Base-by-base conservation (phyloP, 2,113 vertebrate genomes). In the Platysternon megacephalum region DNA sequence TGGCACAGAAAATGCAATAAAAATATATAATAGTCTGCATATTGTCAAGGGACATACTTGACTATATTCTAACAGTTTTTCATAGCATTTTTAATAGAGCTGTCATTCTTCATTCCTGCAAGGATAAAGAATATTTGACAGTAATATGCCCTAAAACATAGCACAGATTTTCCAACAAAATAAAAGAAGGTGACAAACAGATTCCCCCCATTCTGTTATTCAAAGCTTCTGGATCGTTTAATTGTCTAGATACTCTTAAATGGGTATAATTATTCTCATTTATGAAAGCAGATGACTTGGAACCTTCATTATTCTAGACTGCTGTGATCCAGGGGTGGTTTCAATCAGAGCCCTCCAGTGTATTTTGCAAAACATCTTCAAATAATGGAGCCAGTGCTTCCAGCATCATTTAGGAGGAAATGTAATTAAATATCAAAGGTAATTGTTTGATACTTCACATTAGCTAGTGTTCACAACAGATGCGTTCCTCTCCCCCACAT, bases 201-300 rank as follows among this genome's bases (percentile, higher is more conserved):
- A 24, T 87, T 95, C 53, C 85, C 74, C 82, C 83, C 82, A 89
- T 86, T 56, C 83, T 88, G 24, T 81, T 94, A 78, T 88, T 91
- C 94, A 96, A 95, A 92, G 90, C 16, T 94, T 96, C 78, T 52
- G 92, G 92, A 55, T 82, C 76, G 83, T 39, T n/a, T 39, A 78
- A 46, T 24, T 8, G 2, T 82, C 91, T 61, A 85, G 86, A 92
- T 95, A 79, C 84, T 97, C 81, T 95, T 93, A 91, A 91, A 94
- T 92, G 92, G 87, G 95, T 97, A 95, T 88, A 88, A 97, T 89
- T 68, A 44, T 97, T 94, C 68, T 92, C 86, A 90, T 85, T 58
- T 96, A 91, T 96, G 93, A 93, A 95, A 96, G 58, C 53, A 72
- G 76, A 44, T 91, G n/a, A 84, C 82, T 85, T 89, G 39, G 49